phyloP scores from a whole-genome alignment of 2,888 invertebrate genomes.

The Ametastegia equiseti region DNA sequence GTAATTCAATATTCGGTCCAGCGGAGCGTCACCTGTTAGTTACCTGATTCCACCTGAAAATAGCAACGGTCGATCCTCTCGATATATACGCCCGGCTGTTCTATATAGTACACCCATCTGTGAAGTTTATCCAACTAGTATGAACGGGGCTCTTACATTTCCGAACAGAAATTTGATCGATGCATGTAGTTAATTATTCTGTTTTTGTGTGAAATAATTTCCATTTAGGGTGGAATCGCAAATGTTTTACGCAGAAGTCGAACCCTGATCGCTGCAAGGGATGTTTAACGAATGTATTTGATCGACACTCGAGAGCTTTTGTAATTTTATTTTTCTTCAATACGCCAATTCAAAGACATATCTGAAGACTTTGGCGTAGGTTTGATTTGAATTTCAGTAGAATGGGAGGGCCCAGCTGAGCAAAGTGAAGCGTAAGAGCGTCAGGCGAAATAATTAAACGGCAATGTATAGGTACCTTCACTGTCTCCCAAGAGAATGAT shows the following conservation, averaged over 20 bases:
- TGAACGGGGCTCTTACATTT: neutral
- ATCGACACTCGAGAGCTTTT: neutral
- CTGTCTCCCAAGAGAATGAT: slow-evolving; percentile 41
- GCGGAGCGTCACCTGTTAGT: slow-evolving; percentile 38
- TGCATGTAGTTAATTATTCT: neutral
- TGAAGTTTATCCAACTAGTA: neutral
- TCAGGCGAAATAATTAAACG: slow-evolving; percentile 42
- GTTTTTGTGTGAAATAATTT: no score
- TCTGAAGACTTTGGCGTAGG: neutral
- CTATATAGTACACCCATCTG: neutral
- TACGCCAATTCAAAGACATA: neutral
- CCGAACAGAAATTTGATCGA: neutral
- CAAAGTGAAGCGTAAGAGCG: slow-evolving; percentile 40
- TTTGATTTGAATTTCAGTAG: slow-evolving; percentile 31
- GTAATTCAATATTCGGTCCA: slow-evolving; percentile 44
- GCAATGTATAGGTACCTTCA: slow-evolving; percentile 11
- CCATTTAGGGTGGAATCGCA: no score
- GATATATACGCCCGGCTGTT: neutral
- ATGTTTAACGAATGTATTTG: neutral
- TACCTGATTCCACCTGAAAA: slow-evolving; percentile 44
- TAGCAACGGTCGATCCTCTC: slow-evolving; percentile 41
- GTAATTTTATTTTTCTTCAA: neutral
- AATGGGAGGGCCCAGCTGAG: neutral
- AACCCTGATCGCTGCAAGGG: no score
- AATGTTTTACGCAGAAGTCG: no score